phyloP scores from a whole-genome alignment of 2,888 invertebrate genomes.

The Emmelina monodactyla region DNA sequence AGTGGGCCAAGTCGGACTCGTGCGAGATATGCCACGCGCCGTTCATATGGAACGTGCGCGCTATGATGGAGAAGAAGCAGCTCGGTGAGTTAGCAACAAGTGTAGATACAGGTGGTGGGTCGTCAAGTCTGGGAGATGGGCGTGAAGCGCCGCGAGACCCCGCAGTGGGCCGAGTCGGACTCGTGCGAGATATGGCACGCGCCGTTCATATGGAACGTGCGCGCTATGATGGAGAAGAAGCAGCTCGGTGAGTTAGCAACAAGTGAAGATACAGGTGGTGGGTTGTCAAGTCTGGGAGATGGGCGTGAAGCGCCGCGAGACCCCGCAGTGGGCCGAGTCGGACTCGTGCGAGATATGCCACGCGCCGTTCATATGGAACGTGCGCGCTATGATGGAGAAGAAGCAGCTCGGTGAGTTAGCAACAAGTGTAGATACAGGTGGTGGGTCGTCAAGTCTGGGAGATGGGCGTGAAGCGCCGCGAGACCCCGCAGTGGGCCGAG shows the following conservation, averaged over 20 bases:
- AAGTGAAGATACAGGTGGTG: too few relatives aligned
- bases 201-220: slow-evolving; percentile 99
- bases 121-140: slow-evolving; percentile 98
- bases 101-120: too few relatives aligned
- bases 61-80: slow-evolving; percentile 98
- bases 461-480: slow-evolving; percentile 86
- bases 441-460: too few relatives aligned
- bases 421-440: too few relatives aligned
- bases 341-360: slow-evolving; percentile 95
- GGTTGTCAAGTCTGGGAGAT: slow-evolving; percentile 99
- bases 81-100: slow-evolving; percentile 54
- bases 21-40: slow-evolving; percentile 95
- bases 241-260: slow-evolving; percentile 67
- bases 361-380: slow-evolving; percentile 98
- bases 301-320: slow-evolving; percentile 86
- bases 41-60: slow-evolving; percentile 98
- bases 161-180: slow-evolving; percentile 95
- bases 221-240: slow-evolving; percentile 97
- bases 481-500: slow-evolving; percentile 96
- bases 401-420: slow-evolving; percentile 73
- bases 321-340: slow-evolving; percentile 94
- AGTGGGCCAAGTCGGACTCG: slow-evolving; percentile 93
- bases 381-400: slow-evolving; percentile 98
- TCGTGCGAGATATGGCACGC: slow-evolving; percentile 92
- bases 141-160: slow-evolving; percentile 87